phyloP scores from a whole-genome alignment of 2,888 invertebrate genomes.

The Gryllus longicercus region DNA sequence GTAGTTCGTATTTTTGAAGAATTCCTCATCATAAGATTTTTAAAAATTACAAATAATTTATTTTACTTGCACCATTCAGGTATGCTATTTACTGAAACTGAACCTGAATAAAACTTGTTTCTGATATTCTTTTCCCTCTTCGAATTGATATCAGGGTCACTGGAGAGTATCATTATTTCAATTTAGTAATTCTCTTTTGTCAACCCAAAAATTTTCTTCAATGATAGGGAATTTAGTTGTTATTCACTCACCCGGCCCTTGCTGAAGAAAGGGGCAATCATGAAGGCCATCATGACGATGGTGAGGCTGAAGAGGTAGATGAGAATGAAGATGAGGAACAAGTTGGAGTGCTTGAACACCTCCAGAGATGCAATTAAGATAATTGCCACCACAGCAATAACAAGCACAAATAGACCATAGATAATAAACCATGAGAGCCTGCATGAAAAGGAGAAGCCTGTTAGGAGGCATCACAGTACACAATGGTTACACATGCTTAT shows the following conservation, averaged over 20 bases:
- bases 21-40: too few species aligned
- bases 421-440: conserved; percentile 82
- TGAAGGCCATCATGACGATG: conserved; percentile 76
- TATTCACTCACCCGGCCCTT: conserved; percentile 67
- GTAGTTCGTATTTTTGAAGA: too few species aligned
- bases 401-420: conserved; percentile 64
- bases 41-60: too few species aligned
- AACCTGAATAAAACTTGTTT: too few species aligned
- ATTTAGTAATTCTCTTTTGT: background rate
- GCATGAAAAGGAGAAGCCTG: conserved; percentile 23
- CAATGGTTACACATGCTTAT: background rate
- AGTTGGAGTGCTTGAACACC: conserved; percentile 76
- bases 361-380: conserved; percentile 66
- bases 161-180: too few species aligned
- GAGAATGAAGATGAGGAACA: conserved; percentile 71
- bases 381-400: conserved; percentile 65
- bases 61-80: too few species aligned
- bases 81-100: too few species aligned
- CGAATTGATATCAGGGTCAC: too few species aligned
- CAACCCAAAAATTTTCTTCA: background rate
- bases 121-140: too few species aligned
- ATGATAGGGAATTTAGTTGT: background rate
- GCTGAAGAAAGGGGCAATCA: conserved; percentile 83
- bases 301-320: conserved; percentile 76
- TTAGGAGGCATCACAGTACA: background rate